Conservation (phyloP, 2,113 vertebrate genomes). For the Tapirus terrestris region DNA sequence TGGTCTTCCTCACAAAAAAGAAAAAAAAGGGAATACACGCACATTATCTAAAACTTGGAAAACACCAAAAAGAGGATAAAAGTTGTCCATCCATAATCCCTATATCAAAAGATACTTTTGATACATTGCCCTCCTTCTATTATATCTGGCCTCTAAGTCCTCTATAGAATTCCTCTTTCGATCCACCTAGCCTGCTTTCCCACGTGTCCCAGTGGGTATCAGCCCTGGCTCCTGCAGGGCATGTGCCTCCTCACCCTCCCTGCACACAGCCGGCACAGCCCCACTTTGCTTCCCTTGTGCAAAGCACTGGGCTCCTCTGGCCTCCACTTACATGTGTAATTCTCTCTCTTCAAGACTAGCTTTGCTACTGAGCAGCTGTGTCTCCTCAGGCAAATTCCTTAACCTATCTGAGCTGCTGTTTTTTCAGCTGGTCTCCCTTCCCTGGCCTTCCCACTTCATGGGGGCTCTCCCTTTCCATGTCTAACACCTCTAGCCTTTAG, state of each 20-base stretch:
- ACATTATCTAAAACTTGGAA: background rate
- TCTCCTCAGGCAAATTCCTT: background rate
- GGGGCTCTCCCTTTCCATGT: background rate
- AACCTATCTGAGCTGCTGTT: background rate
- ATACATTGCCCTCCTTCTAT: background rate
- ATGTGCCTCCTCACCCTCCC: fast-evolving
- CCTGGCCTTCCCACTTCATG: background rate
- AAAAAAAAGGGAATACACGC: background rate
- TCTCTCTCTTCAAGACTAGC: background rate
- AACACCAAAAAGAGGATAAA: background rate
- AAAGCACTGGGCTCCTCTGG: background rate
- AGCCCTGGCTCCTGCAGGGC: background rate
- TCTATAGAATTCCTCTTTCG: background rate
- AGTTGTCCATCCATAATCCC: background rate
- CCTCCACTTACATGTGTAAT: fast-evolving
- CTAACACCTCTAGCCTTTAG: background rate
- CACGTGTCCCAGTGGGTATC: fast-evolving
- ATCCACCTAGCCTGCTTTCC: background rate
- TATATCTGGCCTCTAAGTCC: background rate
- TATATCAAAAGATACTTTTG: background rate
- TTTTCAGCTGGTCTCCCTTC: background rate
- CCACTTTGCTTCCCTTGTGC: background rate
- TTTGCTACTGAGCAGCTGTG: background rate
- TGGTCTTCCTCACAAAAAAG: no score
- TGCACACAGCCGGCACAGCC: background rate